Evolutionary conservation across 2,888 invertebrate species (phyloP), one percentile per base, ranked within the genome.

Genomic region (Pristionchus arcanus): DNA sequence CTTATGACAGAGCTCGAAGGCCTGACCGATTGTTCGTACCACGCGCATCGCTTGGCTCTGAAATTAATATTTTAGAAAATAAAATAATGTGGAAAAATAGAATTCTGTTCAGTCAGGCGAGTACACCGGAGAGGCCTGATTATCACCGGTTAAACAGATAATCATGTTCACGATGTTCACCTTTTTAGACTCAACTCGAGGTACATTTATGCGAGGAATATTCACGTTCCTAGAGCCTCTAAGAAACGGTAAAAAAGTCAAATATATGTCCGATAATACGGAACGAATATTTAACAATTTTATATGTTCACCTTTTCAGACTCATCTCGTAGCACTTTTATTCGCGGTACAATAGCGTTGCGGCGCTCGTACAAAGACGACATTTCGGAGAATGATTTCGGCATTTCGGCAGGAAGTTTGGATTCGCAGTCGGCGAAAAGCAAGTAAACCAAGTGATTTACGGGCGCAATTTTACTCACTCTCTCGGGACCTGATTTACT

Each of bases 1-100:
- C 63, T 98, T 98, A 97, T 98, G 98, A 96, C 98, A 98, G 95
- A 99, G 98, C 96, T 99, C 99, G 96, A 99, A 99, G 66, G 99
- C 99, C 96, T 99, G 99, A 84, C 99, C 99, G 93, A 99, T 98
- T 15, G 99, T 99, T 95, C 98, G 97, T 91, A 99, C 99, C 94
- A 99, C 98, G 94, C 97, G 97, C 98, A 99, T 98, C 59, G 99
- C 99, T 96, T 99, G 98, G 86, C 94, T 94, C 95, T 95, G 91
- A 86, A 94, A 92, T 83, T 21, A 34, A 63, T 19, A 5, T 42
- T 55, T 59, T 34, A 28, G 13, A 15, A 31, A 85, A 25, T n/a
- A 81, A 0, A 37, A 25, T 71, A 71, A 19, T 34, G 19, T 81
- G 28, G 5, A 49, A 21, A 49, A 4, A 13, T 4, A 81, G 49